A percentile compares a stretch with the other conserved stretches of the same genome.
phyloP scores from a whole-genome alignment of 2,888 invertebrate species.

The Thecocarcelia acutangulata region DNA sequence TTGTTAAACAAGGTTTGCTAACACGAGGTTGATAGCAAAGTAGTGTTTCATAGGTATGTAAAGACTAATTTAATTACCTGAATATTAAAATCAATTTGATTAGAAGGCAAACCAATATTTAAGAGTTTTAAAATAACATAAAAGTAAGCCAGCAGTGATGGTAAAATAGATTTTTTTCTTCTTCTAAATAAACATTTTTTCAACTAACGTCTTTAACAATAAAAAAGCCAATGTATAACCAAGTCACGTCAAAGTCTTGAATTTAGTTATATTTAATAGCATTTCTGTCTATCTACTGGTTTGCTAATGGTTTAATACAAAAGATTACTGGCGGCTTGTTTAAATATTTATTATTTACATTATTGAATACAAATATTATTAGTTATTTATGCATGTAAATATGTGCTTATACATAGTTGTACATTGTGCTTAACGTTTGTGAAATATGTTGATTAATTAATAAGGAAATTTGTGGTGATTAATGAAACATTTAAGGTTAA shows the following conservation, averaged over 20 bases:
- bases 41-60: no score
- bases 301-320: neutral
- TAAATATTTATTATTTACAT: constrained; percentile 10
- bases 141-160: no score
- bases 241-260: constrained; percentile 32
- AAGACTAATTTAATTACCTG: no score
- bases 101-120: no score
- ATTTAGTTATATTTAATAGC: constrained; percentile 38
- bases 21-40: no score
- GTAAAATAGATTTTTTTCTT: no score
- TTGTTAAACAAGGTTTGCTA: no score
- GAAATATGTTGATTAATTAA: constrained; percentile 29
- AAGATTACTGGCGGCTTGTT: neutral
- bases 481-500: constrained; percentile 40
- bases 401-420: neutral
- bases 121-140: no score
- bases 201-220: no score
- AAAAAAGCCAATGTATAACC: constrained; percentile 6
- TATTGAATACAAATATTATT: neutral
- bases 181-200: no score
- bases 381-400: constrained; percentile 13
- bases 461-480: constrained; percentile 35
- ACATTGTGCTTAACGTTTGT: neutral
- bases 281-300: constrained; percentile 13
- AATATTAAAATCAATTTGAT: no score